Evolutionary conservation across 2,797 vertebrate genomes (phyloP), one percentile per base, ranked within the genome.

Genomic region (Thamnophis elegans): DNA sequence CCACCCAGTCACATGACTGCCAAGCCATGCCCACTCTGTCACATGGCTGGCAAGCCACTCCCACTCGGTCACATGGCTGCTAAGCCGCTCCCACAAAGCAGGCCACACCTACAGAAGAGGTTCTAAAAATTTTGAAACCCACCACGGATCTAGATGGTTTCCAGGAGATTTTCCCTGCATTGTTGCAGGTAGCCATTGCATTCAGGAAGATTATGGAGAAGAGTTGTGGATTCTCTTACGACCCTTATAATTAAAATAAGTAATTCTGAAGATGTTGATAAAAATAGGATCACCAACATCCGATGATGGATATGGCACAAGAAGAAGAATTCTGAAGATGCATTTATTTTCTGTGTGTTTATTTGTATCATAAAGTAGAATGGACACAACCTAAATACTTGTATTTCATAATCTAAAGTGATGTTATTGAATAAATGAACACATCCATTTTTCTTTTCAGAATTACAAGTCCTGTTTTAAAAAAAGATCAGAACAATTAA

Each of bases 391-490:
- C 20, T 89, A 32, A 51, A 82, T 59, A 28, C 16, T 42, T 59
- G 32, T 14, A 73, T 73, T 36, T 73, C n/a, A 73, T 36, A 18
- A 73, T 18, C 14, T 73, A 73, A 68, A 87, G 5, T 42, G 26
- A 65, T 56, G 32, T 55, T 93, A 90, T 68, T 60, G 89, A 89
- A 58, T 22, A 32, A 36, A 89, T 94, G 28, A 78, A 87, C 47
- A 87, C 58, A 62, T 82, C 11, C 5, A 18, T 12, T 8, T 94
- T 47, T 95, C 60, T 94, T 51, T 93, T 94, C 92, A 97, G 96
- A 97, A 97, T 94, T 97, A 97, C 68, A 94, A 3, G n/a, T 90
- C 93, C 47, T 97, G 96, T 62, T 97, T 95, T 95, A 93, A 93
- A 20, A 93, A 53, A 47, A 59, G 82, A 3, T 59, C 93, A 94